These are phyloP conservation scores for Tamandua tetradactyla DNA, from an alignment of 2,797 vertebrate species.

Conservation along the genomic window DNA sequence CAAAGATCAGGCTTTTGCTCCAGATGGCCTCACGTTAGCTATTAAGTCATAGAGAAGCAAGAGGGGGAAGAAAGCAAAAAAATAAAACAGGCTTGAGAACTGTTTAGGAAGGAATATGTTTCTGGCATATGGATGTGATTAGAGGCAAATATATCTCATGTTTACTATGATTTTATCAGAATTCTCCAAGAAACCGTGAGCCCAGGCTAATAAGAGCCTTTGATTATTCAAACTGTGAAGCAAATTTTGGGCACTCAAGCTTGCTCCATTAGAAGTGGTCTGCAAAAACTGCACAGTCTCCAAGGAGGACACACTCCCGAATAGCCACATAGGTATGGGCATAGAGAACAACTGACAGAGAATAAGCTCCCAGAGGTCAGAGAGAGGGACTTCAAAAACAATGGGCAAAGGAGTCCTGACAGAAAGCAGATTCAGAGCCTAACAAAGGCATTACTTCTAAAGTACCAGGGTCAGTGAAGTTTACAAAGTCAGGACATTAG, in stretches of 20 bases:
- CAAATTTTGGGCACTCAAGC: background rate
- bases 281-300: background rate
- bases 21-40: background rate
- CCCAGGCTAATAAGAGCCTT: background rate
- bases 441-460: background rate
- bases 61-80: background rate
- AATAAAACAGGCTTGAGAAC: background rate
- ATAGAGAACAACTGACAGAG: background rate
- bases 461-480: background rate
- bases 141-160: background rate
- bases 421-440: background rate
- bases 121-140: background rate
- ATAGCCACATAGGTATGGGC: background rate
- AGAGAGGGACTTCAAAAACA: background rate
- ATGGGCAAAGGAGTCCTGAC: background rate
- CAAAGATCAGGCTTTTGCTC: background rate
- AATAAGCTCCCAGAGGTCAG: background rate
- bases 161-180: background rate
- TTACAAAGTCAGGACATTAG: background rate
- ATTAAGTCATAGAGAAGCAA: background rate
- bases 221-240: background rate
- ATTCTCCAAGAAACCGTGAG: background rate
- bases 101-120: background rate
- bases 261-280: background rate
- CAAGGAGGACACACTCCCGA: background rate